Conservation (phyloP, 2,888 invertebrate species). For the Eristalis tenax region DNA sequence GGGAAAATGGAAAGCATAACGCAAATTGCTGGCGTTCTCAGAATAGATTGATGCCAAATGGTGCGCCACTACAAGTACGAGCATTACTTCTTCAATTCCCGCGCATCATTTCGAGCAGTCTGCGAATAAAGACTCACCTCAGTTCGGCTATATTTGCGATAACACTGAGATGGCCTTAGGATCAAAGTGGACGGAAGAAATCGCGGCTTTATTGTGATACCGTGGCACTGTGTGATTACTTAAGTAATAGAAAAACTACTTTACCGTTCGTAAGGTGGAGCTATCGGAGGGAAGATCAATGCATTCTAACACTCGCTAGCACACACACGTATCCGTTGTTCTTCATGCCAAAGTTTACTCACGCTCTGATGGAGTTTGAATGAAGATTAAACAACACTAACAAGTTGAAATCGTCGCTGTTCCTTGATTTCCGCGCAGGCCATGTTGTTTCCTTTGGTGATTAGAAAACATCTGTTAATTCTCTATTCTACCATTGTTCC, state of each 20-base stretch:
- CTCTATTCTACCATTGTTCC: not conserved
- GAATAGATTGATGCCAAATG: conserved; percentile 44
- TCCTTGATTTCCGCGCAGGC: not conserved
- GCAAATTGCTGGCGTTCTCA: conserved; percentile 33
- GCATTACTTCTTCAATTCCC: not conserved
- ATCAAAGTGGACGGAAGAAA: not conserved
- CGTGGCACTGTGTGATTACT: not conserved
- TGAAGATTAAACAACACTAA: not conserved
- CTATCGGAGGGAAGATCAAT: not conserved
- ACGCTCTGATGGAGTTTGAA: not conserved
- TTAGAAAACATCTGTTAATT: not conserved
- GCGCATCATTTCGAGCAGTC: not conserved
- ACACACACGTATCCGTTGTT: not conserved
- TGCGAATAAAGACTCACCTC: not conserved
- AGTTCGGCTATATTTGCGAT: not conserved
- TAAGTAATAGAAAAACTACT: not conserved
- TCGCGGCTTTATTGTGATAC: too few species aligned
- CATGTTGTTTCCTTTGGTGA: not conserved
- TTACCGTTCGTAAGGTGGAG: too few species aligned
- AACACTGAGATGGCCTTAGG: not conserved
- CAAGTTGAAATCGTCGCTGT: not conserved
- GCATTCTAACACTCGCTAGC: not conserved
- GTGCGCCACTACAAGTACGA: not conserved
- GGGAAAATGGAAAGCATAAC: conserved; percentile 28
- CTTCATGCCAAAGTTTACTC: not conserved